Evolutionary conservation across 2,797 vertebrate species (phyloP).

Genomic region (Columba guinea): DNA sequence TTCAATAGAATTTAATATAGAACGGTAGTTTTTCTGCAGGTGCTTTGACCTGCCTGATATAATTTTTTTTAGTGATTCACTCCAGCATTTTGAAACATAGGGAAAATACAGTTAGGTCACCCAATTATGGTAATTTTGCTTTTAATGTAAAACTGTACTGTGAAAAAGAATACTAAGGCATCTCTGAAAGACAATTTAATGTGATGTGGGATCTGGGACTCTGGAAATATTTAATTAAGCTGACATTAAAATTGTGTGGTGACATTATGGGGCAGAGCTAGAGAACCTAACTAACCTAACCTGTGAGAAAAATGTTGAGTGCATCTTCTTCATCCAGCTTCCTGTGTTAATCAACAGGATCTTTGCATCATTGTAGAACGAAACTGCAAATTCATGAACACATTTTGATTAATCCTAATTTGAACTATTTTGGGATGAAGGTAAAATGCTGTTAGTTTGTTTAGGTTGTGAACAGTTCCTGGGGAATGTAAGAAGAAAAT

Average conservation of each 20-base stretch:
- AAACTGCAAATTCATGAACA: neutral
- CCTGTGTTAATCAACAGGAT: neutral
- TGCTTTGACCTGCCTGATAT: slow-evolving; percentile 30
- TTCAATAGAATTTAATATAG: neutral
- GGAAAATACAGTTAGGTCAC: slow-evolving; percentile 25
- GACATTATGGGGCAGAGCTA: neutral
- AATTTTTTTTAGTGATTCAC: neutral
- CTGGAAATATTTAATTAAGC: neutral
- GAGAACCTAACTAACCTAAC: neutral
- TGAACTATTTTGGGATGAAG: neutral
- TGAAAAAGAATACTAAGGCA: neutral
- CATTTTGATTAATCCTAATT: neutral
- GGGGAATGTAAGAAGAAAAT: neutral
- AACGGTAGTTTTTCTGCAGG: neutral
- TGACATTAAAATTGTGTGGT: neutral
- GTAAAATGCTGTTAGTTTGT: neutral
- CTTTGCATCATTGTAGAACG: neutral
- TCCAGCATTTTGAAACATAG: slow-evolving; percentile 8
- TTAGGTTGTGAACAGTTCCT: neutral
- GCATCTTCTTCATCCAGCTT: neutral
- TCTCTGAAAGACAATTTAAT: neutral
- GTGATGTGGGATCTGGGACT: neutral
- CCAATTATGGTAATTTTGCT: neutral
- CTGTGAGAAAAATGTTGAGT: neutral
- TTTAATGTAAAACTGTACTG: neutral